Base-by-base conservation (phyloP, 2,113 vertebrate genomes). In the Pterophyllum scalare region DNA sequence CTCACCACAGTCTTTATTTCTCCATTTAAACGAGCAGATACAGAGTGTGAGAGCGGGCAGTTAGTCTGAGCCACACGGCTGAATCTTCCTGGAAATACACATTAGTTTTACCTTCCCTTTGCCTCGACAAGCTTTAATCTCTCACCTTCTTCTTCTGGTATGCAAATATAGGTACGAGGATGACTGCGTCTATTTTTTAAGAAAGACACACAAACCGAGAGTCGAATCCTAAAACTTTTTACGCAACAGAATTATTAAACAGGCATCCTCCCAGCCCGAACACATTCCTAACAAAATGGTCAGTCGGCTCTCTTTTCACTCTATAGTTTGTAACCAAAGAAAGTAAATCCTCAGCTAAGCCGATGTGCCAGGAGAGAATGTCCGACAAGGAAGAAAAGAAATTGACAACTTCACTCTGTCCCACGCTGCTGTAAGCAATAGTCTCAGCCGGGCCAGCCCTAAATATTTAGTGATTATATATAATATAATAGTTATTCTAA, bases 61-160 rank as follows among this genome's bases (percentile, higher is more conserved):
- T 20, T 70, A 28, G 75, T 31, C 31, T n/a, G 61, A 38, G 61
- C 61, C 61, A 31, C 10, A 64, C 61, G 40, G 61, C 40, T 49
- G 43, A 33, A 77, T 17, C 19, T 61, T 77, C 61, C 61, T 46
- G 59, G 26, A 26, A 61, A 60, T 77, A 15, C 59, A 61, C 15
- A 28, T 70, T 49, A 46, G 49, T 70, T 70, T 28, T 28, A 54
- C 7, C 20, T 54, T 54, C 24, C 65, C 46, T 15, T 46, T 28
- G 40, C 65, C 43, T 28, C 28, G 65, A 43, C 65, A 28, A 49
- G 24, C 65, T 70, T 70, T 49, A 70, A 49, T 70, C 43, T 49
- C 64, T 46, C n/a, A 70, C 43, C 65, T 70, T 70, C 24, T 70
- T 49, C 65, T 70, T 49, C 43, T 70, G 65, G 65, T 70, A 70